A percentile compares a stretch with the other conserved stretches of the same genome.
Conservation (phyloP, 2,888 invertebrate genomes). For the Spodoptera littoralis region DNA sequence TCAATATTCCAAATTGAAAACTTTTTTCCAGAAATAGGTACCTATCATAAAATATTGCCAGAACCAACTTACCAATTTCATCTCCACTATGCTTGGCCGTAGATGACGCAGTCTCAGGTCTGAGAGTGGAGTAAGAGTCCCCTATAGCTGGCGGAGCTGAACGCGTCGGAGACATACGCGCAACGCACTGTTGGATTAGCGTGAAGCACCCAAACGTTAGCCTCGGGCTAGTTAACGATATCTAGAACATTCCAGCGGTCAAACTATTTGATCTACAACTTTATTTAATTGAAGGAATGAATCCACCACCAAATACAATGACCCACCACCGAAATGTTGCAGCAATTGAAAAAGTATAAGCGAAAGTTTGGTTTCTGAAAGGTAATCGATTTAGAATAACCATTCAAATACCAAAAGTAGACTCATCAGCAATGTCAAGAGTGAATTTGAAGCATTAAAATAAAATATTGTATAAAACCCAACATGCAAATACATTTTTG, state of each 20-base stretch:
- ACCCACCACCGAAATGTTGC: conserved; percentile 47
- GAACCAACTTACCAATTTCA: conserved; percentile 69
- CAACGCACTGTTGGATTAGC: conserved; percentile 68
- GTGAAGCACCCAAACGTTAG: conserved; percentile 60
- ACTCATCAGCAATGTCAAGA: too few relatives aligned
- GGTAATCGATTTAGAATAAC: too few relatives aligned
- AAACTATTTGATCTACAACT: conserved; percentile 39
- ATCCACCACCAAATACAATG: conserved; percentile 14
- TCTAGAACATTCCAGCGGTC: conserved; percentile 57
- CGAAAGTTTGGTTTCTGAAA: not conserved
- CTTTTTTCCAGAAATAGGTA: not conserved
- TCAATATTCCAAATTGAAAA: too few relatives aligned
- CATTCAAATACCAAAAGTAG: too few relatives aligned
- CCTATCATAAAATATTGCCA: not conserved
- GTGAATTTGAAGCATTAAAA: too few relatives aligned
- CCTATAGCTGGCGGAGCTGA: conserved; percentile 80
- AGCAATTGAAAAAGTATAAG: conserved; percentile 17
- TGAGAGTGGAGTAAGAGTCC: conserved; percentile 59
- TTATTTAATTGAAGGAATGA: conserved; percentile 4
- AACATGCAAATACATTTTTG: too few relatives aligned
- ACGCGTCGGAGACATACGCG: conserved; percentile 70
- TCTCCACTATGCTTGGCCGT: conserved; percentile 65
- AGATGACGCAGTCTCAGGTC: conserved; percentile 62
- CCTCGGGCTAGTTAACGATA: conserved; percentile 55
- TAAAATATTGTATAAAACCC: too few relatives aligned